Percentiles rank a stretch among this genome's conserved stretches.
Conservation (phyloP, 2,888 invertebrate genomes). For the Macrophya alboannulata region DNA sequence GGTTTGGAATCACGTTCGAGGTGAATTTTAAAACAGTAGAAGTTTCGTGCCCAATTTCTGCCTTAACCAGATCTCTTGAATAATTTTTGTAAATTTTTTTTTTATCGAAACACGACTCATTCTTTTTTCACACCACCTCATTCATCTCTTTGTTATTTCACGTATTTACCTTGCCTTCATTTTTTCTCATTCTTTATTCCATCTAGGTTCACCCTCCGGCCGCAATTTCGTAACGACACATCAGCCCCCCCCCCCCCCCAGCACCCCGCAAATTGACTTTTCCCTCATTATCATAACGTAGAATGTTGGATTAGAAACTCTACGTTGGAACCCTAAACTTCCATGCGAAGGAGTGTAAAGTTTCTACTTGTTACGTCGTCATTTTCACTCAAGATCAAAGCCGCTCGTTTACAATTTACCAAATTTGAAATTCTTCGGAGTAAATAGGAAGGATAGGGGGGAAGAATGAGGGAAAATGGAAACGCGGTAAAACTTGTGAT, state of each 20-base stretch:
- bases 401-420: background rate
- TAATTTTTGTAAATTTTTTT: slow-evolving; percentile 27
- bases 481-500: background rate
- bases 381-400: slow-evolving; percentile 45
- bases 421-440: background rate
- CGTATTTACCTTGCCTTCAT: background rate
- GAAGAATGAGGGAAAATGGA: background rate
- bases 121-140: background rate
- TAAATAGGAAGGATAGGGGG: background rate
- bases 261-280: slow-evolving; percentile 19
- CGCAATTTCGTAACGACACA: slow-evolving; percentile 29
- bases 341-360: slow-evolving; percentile 3
- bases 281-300: slow-evolving; percentile 34
- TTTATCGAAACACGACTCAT: background rate
- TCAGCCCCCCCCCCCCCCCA: background rate
- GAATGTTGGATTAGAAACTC: slow-evolving; percentile 14
- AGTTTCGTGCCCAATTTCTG: background rate
- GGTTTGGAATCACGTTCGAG: slow-evolving; percentile 16
- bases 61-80: background rate
- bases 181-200: slow-evolving; percentile 2
- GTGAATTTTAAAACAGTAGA: slow-evolving; percentile 38
- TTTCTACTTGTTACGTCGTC: slow-evolving; percentile 40
- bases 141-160: slow-evolving; percentile 1
- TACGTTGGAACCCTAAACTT: slow-evolving; percentile 14
- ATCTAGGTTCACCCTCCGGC: background rate